A percentile compares a stretch with the other conserved stretches of the same genome.
Evolutionary conservation across 1,140 invertebrate species (phyloP).

Genomic region (Drosophila neocordata): DNA sequence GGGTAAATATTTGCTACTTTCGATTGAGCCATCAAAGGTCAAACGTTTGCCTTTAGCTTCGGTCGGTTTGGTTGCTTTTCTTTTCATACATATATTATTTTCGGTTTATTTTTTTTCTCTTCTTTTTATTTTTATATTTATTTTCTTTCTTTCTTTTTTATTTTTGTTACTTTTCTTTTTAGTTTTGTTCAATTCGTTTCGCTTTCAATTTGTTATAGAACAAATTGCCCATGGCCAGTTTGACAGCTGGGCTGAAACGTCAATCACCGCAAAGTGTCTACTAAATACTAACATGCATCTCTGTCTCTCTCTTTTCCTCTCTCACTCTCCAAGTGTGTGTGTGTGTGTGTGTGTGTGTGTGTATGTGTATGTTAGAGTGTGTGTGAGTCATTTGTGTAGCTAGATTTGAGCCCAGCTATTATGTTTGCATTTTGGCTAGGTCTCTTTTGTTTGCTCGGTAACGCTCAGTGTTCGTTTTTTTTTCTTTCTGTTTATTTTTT

Average conservation of each 20-base stretch:
- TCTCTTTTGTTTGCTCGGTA: slow-evolving; percentile 49
- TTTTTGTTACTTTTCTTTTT: slow-evolving; percentile 19
- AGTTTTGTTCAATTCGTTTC: slow-evolving; percentile 49
- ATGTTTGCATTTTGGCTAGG: slow-evolving; percentile 49
- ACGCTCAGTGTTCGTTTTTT: slow-evolving; percentile 28
- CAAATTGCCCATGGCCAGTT: slow-evolving; percentile 65
- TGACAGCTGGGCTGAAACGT: slow-evolving; percentile 49
- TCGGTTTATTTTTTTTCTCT: slow-evolving; percentile 32
- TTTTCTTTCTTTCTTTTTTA: slow-evolving; percentile 9
- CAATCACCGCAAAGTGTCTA: slow-evolving; percentile 23
- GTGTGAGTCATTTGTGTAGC: slow-evolving; percentile 13
- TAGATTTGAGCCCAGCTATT: slow-evolving; percentile 32
- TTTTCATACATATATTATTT: not conserved
- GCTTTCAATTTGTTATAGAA: slow-evolving; percentile 71
- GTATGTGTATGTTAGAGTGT: not conserved
- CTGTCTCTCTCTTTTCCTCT: not conserved
- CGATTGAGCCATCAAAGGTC: slow-evolving; percentile 74
- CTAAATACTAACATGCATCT: slow-evolving; percentile 24
- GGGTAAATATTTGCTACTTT: slow-evolving; percentile 48
- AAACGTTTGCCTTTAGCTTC: slow-evolving; percentile 55
- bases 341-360: slow-evolving; percentile 21
- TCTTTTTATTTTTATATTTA: slow-evolving; percentile 6
- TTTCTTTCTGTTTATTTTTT: not conserved
- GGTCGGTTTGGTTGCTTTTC: not conserved
- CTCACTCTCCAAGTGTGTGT: not conserved